Evolutionary conservation across 1,140 invertebrate species (phyloP), one percentile per base, ranked within the genome.

Genomic region (Microvelia longipes): DNA sequence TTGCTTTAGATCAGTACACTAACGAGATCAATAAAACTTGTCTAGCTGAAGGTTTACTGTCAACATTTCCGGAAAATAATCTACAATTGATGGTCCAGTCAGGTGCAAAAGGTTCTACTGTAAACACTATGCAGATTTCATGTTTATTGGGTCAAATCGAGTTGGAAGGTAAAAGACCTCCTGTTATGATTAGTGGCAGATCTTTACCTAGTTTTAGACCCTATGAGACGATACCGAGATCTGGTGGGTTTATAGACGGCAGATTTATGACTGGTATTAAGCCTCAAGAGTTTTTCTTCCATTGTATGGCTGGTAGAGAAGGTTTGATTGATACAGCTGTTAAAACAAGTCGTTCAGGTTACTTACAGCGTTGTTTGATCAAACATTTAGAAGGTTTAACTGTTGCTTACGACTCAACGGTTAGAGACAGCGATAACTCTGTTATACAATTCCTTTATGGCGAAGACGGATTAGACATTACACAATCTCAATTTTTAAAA

Each of bases 221-320:
- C 0, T 98, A 94, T 76, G 95, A 98, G 76, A 85, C 90, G 19
- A 86, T 91, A 0, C 96, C 96, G 0, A 83, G 92, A 77, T 92
- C 96, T 28, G 96, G 98, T 61, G 98, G 98, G 19, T 99, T 97
- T 78, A 93, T 99, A 50, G 90, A 92, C 75, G 91, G 93, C 1
- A 83, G 97, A 29, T 99, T 99, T 76, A 89, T 98, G 85, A 98
- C 96, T 0, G 97, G 97, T 68, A 94, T 99, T 72, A 87, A 92
- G 76, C 95, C 96, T 0, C 94, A 97, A 81, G 96, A 99, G 78
- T 98, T 97, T 77, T 99, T 98, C 81, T 98, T 98, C 80, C 96
- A 99, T 85, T 99, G 96, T 78, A 99, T 99, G 96, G 98, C 98
- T 68, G 98, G 98, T 72, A 86, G 98, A 80, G 98, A 99, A 86